These are phyloP conservation scores for Danaus plexippus DNA, from an alignment of 1,140 invertebrate species.

Conservation along the genomic window DNA sequence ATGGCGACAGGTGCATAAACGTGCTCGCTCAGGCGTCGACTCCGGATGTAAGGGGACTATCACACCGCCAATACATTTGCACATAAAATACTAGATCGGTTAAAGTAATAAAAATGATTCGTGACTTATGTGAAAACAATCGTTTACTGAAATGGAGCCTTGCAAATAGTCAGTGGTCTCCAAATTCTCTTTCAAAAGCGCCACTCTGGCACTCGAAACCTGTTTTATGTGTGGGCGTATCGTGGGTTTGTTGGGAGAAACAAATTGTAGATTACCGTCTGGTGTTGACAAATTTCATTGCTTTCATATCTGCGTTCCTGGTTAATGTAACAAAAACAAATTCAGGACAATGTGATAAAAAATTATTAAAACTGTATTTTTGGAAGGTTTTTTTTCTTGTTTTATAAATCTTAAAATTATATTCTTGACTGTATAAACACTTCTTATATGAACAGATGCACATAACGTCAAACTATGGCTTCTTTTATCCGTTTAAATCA, in stretches of 20 bases:
- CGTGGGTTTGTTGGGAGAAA: conserved; percentile 38
- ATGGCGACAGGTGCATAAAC: conserved; percentile 53
- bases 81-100: conserved; percentile 1
- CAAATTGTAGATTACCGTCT: conserved; percentile 18
- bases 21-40: conserved; percentile 38
- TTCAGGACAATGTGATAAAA: background rate
- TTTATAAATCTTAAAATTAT: too few relatives aligned
- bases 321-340: conserved; percentile 3
- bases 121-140: too few relatives aligned
- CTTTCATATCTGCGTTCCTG: too few relatives aligned
- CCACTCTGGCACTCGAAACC: conserved; percentile 35
- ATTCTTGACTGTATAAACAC: too few relatives aligned
- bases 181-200: conserved; percentile 16
- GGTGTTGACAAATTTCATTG: too few relatives aligned
- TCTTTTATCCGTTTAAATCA: conserved; percentile 17
- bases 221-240: conserved; percentile 36
- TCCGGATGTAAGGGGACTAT: conserved; percentile 54
- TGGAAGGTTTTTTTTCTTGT: background rate
- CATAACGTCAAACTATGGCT: conserved; percentile 13
- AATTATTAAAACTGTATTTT: background rate
- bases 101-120: too few relatives aligned
- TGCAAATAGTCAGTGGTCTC: too few relatives aligned
- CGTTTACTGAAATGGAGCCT: too few relatives aligned
- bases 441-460: conserved; percentile 9
- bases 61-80: conserved; percentile 29